Evolutionary conservation across 2,888 invertebrate species (phyloP), one percentile per base, ranked within the genome.

Genomic region (Oxystoma pomonae): DNA sequence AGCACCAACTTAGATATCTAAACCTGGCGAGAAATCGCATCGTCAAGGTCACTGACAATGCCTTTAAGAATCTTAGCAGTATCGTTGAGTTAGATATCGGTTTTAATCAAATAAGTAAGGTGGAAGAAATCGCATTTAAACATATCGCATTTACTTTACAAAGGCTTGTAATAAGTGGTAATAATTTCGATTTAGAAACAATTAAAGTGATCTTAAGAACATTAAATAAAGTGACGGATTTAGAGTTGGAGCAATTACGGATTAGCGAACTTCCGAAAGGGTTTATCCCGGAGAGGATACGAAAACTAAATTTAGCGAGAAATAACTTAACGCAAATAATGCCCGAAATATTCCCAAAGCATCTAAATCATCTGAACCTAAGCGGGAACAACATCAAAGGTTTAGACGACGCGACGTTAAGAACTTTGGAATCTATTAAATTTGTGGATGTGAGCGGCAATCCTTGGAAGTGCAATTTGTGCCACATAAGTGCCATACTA

Each of bases 1-100:
- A 86, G 60, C 73, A 73, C 51, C 75, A 76, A 61, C 65, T 76
- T 18, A 72, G 70, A 60, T 73, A 79, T 61, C 78, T 90, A 64
- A 81, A 86, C 72, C 80, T 92, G 67, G 87, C 90, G 55, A 84
- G 87, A 74, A 92, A 92, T 77, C 85, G 90, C 57, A 82, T 93
- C 68, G 90, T 88, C 52, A 86, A 90, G 77, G 84, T 93, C 70
- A 89, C 90, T 67, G 86, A 88, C 62, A 85, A 86, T 69, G 89
- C 92, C 58, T 90, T 93, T 75, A 82, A 85, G 69, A 91, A 91
- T 80, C 82, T 90, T 67, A 86, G 88, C 58, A 84, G 85, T 64
- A 83, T 92, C 63, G 81, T 83, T 65, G 86, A 88, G 71, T 80
- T 93, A 68, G 91, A 92, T 78, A 84, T 93, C 64, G 87, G 90